Conservation (phyloP, 2,888 invertebrate genomes). For the Abrostola tripartita region DNA sequence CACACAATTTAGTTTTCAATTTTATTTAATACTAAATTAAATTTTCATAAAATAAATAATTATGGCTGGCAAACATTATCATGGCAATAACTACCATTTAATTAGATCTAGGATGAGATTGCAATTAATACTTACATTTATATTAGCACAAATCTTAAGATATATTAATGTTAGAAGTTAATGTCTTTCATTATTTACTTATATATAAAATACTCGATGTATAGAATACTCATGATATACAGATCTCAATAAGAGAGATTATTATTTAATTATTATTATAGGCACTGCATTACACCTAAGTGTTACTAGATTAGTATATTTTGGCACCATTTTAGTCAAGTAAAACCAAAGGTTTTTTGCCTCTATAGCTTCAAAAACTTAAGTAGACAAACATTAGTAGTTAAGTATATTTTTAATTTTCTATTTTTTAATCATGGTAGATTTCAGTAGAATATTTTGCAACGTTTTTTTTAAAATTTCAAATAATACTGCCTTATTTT, state of each 20-base stretch:
- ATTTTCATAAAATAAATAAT: slow-evolving; percentile 23
- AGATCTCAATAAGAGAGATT: slow-evolving; percentile 60
- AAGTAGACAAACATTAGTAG: neutral
- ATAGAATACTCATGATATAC: slow-evolving; percentile 54
- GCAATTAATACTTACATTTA: slow-evolving; percentile 34
- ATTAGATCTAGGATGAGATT: slow-evolving; percentile 23
- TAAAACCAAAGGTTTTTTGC: slow-evolving; percentile 47
- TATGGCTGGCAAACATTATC: slow-evolving; percentile 21
- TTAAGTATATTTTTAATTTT: no score
- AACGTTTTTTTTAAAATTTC: no score
- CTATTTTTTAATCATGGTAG: no score
- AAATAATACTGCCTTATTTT: slow-evolving; percentile 17
- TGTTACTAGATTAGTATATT: slow-evolving; percentile 50
- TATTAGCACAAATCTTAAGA: slow-evolving; percentile 50
- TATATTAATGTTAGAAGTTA: slow-evolving; percentile 68
- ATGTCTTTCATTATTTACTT: slow-evolving; percentile 72
- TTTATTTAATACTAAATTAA: slow-evolving; percentile 7
- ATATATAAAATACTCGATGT: slow-evolving; percentile 38
- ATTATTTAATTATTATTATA: slow-evolving; percentile 45
- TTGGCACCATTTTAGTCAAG: slow-evolving; percentile 57
- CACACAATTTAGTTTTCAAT: slow-evolving; percentile 33
- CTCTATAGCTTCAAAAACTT: slow-evolving; percentile 43
- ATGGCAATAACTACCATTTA: slow-evolving; percentile 22
- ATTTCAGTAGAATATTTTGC: no score
- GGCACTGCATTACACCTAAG: slow-evolving; percentile 50